Evolutionary conservation across 2,888 invertebrate genomes (phyloP), one percentile per base, ranked within the genome.

Genomic region (Agrochola macilenta): DNA sequence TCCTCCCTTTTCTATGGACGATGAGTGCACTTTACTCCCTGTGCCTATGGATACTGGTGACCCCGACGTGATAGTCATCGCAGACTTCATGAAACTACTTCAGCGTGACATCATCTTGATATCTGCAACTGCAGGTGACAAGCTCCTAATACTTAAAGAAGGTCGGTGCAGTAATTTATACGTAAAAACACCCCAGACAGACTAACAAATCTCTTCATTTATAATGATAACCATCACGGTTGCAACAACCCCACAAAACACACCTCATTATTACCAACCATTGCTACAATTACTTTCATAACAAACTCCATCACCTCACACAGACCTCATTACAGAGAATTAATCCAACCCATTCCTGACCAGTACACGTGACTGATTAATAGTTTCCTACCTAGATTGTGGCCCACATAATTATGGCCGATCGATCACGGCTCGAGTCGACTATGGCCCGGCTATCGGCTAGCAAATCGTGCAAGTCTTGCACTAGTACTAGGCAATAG

Each of bases 301-400:
- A 61, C 49, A 14, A 46, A 46, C 20, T 0, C 63, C 60, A 54
- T 79, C 69, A 60, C 26, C 39, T 35, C 4, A 54, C 5, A 71
- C 58, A 46, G 11, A 64, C 39, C 86, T 85, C 65, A 83, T 85
- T 85, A 85, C 39, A 60, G 4, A 43, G 78, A 78, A 78, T 78
- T 85, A 83, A 85, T 77, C 61, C 78, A 49, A 57, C 23, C 58
- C 11, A 73, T 78, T 73, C 26, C 54, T 54, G 26, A 11, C 49
- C n/a, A 39, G 82, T 64, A 46, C 78, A 58, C 46, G 71, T 73
- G 79, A 75, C 76, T 87, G 87, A 87, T 87, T 79, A 82, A 87
- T 76, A 54, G 82, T 39, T 87, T 88, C 88, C 87, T 84, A 79
- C 57, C 57, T 79, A 84, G 81, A 84, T 80, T 78, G 84, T 71